phyloP scores from a whole-genome alignment of 1,140 invertebrate species.

The Maconellicoccus hirsutus region DNA sequence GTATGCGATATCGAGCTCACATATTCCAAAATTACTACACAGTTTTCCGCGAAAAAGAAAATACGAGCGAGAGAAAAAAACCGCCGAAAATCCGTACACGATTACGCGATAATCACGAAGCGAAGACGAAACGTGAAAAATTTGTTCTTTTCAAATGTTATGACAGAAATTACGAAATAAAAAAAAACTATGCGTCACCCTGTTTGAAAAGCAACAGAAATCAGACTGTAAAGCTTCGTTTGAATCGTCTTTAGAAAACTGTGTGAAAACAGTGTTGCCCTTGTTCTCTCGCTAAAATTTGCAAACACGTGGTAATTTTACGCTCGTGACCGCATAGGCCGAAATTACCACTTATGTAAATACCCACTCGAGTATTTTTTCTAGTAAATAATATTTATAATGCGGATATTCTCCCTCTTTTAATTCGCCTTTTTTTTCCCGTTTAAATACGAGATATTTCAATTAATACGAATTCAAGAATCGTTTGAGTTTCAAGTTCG shows the following conservation, averaged over 20 bases:
- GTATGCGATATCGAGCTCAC: not conserved
- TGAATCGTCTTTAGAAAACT: conserved; percentile 24
- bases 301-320: not conserved
- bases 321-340: not conserved
- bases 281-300: not conserved
- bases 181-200: conserved; percentile 23
- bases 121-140: not conserved
- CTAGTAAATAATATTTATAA: too few relatives aligned
- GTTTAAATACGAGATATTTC: not conserved
- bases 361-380: not conserved
- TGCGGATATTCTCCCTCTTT: too few relatives aligned
- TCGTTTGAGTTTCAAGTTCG: not conserved
- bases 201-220: conserved; percentile 23
- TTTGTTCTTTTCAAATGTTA: not conserved
- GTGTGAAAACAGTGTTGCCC: conserved; percentile 16
- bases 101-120: not conserved
- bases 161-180: not conserved
- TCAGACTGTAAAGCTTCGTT: conserved; percentile 18
- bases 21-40: not conserved
- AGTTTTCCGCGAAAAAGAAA: not conserved
- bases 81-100: not conserved
- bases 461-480: not conserved
- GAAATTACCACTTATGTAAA: not conserved
- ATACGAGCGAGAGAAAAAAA: not conserved
- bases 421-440: too few relatives aligned